A percentile compares a stretch with the other conserved stretches of the same genome.
These are phyloP conservation scores for Cetonia aurata DNA, from an alignment of 2,888 invertebrate species.

Conservation along the genomic window DNA sequence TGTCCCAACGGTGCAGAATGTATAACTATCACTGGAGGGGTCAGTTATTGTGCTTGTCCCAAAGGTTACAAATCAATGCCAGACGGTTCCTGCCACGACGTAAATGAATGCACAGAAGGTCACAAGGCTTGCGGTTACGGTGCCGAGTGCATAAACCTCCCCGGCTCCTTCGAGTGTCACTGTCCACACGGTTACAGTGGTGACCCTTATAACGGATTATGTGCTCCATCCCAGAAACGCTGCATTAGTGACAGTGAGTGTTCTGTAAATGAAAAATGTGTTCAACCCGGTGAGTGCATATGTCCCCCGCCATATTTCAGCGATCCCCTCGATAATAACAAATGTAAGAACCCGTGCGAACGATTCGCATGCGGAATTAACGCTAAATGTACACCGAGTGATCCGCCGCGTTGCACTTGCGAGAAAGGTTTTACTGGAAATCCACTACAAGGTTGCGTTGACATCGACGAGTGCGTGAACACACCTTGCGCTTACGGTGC, in stretches of 20 bases:
- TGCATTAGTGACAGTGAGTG: conserved; percentile 89
- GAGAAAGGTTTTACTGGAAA: conserved; percentile 89
- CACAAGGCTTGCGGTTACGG: conserved; percentile 86
- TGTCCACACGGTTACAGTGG: conserved; percentile 87
- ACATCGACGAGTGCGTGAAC: conserved; percentile 88
- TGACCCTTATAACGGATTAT: conserved; percentile 85
- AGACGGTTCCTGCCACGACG: conserved; percentile 88
- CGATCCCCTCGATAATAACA: conserved; percentile 84
- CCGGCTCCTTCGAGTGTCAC: conserved; percentile 83
- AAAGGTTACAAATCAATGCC: conserved; percentile 81
- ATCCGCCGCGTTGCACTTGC: conserved; percentile 92
- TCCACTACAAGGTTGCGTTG: conserved; percentile 85
- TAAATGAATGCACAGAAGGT: conserved; percentile 85
- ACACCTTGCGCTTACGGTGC: conserved; percentile 91
- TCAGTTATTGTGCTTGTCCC: conserved; percentile 94
- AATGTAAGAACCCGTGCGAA: conserved; percentile 94
- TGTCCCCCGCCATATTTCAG: conserved; percentile 92
- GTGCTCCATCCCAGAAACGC: conserved; percentile 84
- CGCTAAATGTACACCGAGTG: conserved; percentile 89
- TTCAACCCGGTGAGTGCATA: conserved; percentile 91
- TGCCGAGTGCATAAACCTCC: conserved; percentile 85
- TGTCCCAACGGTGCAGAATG: conserved; percentile 92
- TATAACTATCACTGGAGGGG: conserved; percentile 88
- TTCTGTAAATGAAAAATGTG: conserved; percentile 87
- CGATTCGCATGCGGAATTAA: conserved; percentile 91